Conservation (phyloP, 2,888 invertebrate genomes). For the Cyrtodaria siliqua region DNA sequence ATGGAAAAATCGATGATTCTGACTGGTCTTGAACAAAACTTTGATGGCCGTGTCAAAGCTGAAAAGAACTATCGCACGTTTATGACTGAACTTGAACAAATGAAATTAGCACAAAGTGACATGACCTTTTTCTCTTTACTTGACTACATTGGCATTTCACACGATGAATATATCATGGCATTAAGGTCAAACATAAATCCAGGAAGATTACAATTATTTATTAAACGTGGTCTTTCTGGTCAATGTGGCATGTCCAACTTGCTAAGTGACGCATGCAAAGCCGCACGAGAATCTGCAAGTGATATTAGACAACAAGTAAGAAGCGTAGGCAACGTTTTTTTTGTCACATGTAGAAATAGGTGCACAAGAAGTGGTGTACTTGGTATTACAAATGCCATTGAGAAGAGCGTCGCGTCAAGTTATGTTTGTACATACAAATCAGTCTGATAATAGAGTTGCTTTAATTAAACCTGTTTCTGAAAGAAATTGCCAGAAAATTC, state of each 20-base stretch:
- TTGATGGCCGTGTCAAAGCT: background rate
- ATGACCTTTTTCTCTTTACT: too few relatives aligned
- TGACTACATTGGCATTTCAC: too few relatives aligned
- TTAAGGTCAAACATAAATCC: background rate
- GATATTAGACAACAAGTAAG: conserved; percentile 50
- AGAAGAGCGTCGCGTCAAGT: conserved; percentile 36
- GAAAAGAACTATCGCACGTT: conserved; percentile 30
- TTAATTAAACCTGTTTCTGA: conserved; percentile 34
- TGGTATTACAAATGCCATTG: conserved; percentile 57
- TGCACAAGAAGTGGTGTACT: conserved; percentile 64
- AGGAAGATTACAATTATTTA: conserved; percentile 34
- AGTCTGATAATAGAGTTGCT: conserved; percentile 24
- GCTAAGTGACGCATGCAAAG: conserved; percentile 19
- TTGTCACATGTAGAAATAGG: conserved; percentile 35
- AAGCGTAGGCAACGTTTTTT: conserved; percentile 56
- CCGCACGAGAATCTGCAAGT: conserved; percentile 35
- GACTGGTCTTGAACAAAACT: background rate
- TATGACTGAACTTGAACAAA: conserved; percentile 5
- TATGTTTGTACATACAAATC: conserved; percentile 43
- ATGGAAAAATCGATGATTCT: conserved; percentile 28
- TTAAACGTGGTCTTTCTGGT: conserved; percentile 28
- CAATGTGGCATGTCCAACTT: conserved; percentile 25
- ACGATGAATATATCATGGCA: conserved; percentile 6
- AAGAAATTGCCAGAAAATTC: conserved; percentile 40
- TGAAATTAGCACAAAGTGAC: background rate